These are phyloP conservation scores for Sebastes minor DNA, from an alignment of 2,797 vertebrate genomes.

Conservation along the genomic window DNA sequence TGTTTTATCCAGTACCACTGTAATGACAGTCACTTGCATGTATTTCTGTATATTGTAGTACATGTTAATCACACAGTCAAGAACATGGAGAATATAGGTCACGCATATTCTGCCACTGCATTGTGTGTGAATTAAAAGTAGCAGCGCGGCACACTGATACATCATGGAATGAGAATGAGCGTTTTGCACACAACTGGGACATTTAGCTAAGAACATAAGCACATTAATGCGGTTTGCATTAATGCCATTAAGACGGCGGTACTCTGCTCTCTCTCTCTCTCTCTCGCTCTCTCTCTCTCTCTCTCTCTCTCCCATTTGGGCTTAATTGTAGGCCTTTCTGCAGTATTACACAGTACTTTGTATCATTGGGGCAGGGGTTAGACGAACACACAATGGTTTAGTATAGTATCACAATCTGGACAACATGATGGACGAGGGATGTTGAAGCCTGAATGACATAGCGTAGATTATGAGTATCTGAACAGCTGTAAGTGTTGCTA, in stretches of 20 bases:
- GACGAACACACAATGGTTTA: slow-evolving; percentile 13
- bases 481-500: neutral
- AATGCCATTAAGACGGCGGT: slow-evolving; percentile 61
- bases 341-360: slow-evolving; percentile 17
- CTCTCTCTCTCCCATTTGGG: slow-evolving; percentile 2
- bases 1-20: neutral
- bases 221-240: slow-evolving; percentile 74
- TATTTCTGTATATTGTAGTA: neutral
- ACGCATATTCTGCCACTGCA: neutral
- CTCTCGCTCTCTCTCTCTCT: neutral
- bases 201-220: slow-evolving; percentile 74
- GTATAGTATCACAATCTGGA: slow-evolving; percentile 28
- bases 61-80: slow-evolving; percentile 8
- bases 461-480: slow-evolving; percentile 33
- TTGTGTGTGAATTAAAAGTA: slow-evolving; percentile 18
- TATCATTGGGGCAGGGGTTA: slow-evolving; percentile 28
- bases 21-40: neutral
- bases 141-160: slow-evolving; percentile 16
- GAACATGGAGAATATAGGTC: slow-evolving; percentile 44
- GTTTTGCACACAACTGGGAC: slow-evolving; percentile 55
- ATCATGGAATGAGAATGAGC: slow-evolving; percentile 33
- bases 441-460: slow-evolving; percentile 14
- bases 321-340: slow-evolving; percentile 38
- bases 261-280: neutral
- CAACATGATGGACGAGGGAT: slow-evolving; percentile 15